phyloP scores from a whole-genome alignment of 2,113 vertebrate species.

The Megalops atlanticus region DNA sequence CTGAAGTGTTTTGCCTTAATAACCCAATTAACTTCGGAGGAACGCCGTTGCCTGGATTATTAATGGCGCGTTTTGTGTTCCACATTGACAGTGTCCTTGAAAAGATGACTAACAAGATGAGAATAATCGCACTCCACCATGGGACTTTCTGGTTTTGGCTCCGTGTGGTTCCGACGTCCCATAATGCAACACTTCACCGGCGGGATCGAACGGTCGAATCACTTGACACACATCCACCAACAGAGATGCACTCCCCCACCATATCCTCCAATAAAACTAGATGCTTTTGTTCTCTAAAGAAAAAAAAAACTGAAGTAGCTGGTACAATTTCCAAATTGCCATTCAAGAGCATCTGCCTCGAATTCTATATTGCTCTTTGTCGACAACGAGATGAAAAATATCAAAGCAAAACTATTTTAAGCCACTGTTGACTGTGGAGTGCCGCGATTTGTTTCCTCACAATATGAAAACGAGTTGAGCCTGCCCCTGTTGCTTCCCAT shows the following conservation, averaged over 20 bases:
- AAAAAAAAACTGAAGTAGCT: not conserved
- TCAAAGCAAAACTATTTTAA: too few species aligned
- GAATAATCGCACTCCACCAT: not conserved
- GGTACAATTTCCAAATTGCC: not conserved
- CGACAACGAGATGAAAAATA: too few species aligned
- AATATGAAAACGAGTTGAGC: not conserved
- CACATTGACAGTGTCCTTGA: constrained; percentile 3
- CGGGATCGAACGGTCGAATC: not conserved
- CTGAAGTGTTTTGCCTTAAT: constrained; percentile 15
- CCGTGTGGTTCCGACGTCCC: not conserved
- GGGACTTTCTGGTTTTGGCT: not conserved
- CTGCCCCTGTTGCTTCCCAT: not conserved
- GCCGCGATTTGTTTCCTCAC: not conserved
- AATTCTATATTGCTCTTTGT: not conserved
- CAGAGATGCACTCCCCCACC: not conserved
- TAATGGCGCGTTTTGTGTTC: not conserved
- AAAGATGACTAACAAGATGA: not conserved
- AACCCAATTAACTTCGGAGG: constrained; percentile 22
- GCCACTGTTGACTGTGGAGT: not conserved
- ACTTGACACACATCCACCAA: too few species aligned
- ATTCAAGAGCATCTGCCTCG: not conserved
- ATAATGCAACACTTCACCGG: not conserved
- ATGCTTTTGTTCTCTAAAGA: not conserved
- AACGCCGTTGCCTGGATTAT: constrained; percentile 8
- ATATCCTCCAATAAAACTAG: not conserved